These are phyloP conservation scores for Acanthosepion pharaonis DNA, from an alignment of 2,888 invertebrate species.

Conservation along the genomic window DNA sequence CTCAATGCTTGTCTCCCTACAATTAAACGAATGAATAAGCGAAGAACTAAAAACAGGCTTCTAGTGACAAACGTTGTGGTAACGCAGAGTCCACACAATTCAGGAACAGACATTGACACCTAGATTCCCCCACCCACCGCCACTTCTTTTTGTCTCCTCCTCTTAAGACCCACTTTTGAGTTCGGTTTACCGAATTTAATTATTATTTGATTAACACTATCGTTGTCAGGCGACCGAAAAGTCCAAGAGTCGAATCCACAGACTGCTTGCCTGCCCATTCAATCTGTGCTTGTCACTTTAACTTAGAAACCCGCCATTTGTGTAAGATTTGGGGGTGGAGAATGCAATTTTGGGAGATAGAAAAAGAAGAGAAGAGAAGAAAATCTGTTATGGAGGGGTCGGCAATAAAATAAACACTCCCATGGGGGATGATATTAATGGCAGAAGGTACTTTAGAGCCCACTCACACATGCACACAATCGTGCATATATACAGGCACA, in stretches of 20 bases:
- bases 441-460: background rate
- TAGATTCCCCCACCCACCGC: background rate
- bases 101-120: background rate
- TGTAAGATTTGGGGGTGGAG: background rate
- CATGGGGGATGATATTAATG: background rate
- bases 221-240: background rate
- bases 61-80: background rate
- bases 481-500: background rate
- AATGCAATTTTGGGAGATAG: too few relatives aligned
- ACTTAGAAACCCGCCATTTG: background rate
- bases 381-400: background rate
- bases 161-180: background rate
- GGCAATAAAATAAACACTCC: constrained; percentile 6
- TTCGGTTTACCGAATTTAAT: constrained; percentile 33
- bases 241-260: background rate
- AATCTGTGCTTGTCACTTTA: background rate
- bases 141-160: background rate
- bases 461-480: background rate
- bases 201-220: constrained; percentile 21
- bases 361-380: background rate
- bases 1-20: background rate
- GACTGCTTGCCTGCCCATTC: background rate
- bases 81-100: background rate
- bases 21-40: background rate
- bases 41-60: background rate